Conservation (phyloP, 2,888 invertebrate species). For the Ganaspis brasiliensis region DNA sequence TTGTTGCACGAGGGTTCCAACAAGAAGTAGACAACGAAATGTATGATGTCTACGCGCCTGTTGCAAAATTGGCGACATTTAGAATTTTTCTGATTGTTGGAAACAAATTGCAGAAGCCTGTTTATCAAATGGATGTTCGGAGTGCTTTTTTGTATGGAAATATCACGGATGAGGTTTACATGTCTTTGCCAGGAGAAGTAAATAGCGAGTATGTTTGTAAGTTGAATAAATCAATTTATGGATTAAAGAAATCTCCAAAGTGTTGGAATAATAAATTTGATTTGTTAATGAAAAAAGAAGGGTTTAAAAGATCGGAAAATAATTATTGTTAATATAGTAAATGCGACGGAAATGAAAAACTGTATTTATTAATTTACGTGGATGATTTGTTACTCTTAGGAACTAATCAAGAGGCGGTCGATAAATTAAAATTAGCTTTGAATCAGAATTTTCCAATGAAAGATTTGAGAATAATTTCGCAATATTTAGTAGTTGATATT, state of each 20-base stretch:
- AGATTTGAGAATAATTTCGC: slow-evolving; percentile 26
- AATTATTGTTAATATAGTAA: slow-evolving; percentile 55
- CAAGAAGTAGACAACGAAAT: slow-evolving; percentile 47
- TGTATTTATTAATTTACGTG: slow-evolving; percentile 57
- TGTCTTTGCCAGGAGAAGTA: slow-evolving; percentile 43
- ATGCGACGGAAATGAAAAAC: slow-evolving; percentile 33
- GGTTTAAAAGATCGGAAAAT: slow-evolving; percentile 50
- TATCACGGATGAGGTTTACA: slow-evolving; percentile 57
- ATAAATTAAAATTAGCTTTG: slow-evolving; percentile 49
- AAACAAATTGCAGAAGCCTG: no score
- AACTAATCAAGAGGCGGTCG: slow-evolving; percentile 50
- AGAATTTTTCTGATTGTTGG: slow-evolving; percentile 61
- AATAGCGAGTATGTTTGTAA: slow-evolving; percentile 49
- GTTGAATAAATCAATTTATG: slow-evolving; percentile 57
- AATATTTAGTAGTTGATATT: slow-evolving; percentile 26
- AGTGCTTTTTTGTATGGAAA: slow-evolving; percentile 60
- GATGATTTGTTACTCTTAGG: slow-evolving; percentile 60
- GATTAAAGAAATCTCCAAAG: slow-evolving; percentile 54
- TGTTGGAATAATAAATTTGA: slow-evolving; percentile 58
- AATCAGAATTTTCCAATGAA: slow-evolving; percentile 24
- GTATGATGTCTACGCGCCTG: slow-evolving; percentile 51
- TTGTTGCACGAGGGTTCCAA: no score
- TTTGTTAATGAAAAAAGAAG: slow-evolving; percentile 50
- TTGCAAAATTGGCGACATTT: slow-evolving; percentile 56
- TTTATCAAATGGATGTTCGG: slow-evolving; percentile 58